These are phyloP conservation scores for Drosophila parvula DNA, from an alignment of 1,140 invertebrate species.

Conservation along the genomic window DNA sequence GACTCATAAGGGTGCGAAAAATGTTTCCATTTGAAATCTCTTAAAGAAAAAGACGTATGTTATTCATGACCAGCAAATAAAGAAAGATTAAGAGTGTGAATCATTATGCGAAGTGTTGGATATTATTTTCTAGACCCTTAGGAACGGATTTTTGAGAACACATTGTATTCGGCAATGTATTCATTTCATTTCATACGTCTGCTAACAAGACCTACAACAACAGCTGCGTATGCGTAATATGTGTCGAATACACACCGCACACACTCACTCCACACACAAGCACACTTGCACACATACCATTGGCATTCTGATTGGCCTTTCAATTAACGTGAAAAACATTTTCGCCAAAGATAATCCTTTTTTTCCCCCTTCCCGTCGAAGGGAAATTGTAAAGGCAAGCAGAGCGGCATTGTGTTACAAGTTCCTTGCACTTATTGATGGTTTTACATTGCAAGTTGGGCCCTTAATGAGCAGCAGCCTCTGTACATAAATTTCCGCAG, in stretches of 20 bases:
- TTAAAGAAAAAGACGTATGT: background rate
- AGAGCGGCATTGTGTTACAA: slow-evolving; percentile 47
- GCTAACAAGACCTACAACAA: slow-evolving; percentile 68
- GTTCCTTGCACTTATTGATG: slow-evolving; percentile 29
- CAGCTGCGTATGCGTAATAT: slow-evolving; percentile 64
- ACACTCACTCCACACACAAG: slow-evolving; percentile 15
- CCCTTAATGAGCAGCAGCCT: slow-evolving; percentile 11
- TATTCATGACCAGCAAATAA: background rate
- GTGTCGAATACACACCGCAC: slow-evolving; percentile 5
- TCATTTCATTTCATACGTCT: slow-evolving; percentile 4
- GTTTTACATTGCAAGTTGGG: slow-evolving; percentile 16
- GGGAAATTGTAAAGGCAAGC: slow-evolving; percentile 1
- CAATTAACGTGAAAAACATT: slow-evolving; percentile 78
- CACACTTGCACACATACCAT: background rate
- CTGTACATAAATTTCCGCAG: slow-evolving; percentile 16
- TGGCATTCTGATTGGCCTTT: slow-evolving; percentile 60
- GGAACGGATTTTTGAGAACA: slow-evolving; percentile 1
- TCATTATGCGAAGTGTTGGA: background rate
- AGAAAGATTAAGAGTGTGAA: background rate
- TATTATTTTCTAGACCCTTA: background rate
- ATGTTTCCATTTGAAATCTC: background rate
- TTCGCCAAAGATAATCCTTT: slow-evolving; percentile 52
- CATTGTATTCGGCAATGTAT: slow-evolving; percentile 1
- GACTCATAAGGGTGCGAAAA: background rate
- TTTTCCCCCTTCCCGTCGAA: slow-evolving; percentile 2